Base-by-base conservation (phyloP, 2,113 vertebrate genomes). In the Macquaria australasica region DNA sequence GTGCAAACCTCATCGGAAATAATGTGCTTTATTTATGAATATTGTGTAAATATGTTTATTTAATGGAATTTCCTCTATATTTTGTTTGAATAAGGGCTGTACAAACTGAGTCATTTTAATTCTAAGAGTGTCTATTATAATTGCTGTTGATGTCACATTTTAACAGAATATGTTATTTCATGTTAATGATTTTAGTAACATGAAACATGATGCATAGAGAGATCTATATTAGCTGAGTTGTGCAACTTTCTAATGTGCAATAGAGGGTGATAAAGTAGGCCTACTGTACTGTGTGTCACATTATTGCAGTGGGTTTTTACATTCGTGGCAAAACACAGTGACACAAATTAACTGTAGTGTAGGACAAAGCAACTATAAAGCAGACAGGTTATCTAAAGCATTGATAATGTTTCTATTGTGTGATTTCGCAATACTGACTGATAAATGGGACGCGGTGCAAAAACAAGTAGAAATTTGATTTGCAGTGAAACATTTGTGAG, bases 21-120 rank as follows among this genome's bases (percentile, higher is more conserved):
- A 14, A 34, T 21, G 45, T 66, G 5, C 53, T 87, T 79, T 81
- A 70, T 83, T 83, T 43, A 56, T 71, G 56, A 81, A 84, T 60
- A 75, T 64, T 82, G 70, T 93, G 73, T 89, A 88, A 86, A 93
- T 90, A 87, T 73, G 39, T 73, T 64, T 58, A 84, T 83, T 81
- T 83, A 68, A 59, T 74, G 63, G 25, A n/a, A 69, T 92, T 88
- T 79, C 67, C 48, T 80, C 77, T 74, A 64, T 85, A 77, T 87
- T 89, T 78, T 81, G 25, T 88, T 88, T 91, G 39, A 77, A 90
- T 81, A 94, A 92, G 91, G 92, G 93, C 93, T 95, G 89, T 88
- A 80, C 79, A 37, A 86, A 81, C 15, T 2, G 53, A 71, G 41
- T 90, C 60, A 66, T 82, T 87, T 90, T 69, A 67, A 81, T 73